A percentile compares a stretch with the other conserved stretches of the same genome.
These are phyloP conservation scores for Rhadina sibilatrix DNA, from an alignment of 2,113 vertebrate genomes.

Conservation along the genomic window DNA sequence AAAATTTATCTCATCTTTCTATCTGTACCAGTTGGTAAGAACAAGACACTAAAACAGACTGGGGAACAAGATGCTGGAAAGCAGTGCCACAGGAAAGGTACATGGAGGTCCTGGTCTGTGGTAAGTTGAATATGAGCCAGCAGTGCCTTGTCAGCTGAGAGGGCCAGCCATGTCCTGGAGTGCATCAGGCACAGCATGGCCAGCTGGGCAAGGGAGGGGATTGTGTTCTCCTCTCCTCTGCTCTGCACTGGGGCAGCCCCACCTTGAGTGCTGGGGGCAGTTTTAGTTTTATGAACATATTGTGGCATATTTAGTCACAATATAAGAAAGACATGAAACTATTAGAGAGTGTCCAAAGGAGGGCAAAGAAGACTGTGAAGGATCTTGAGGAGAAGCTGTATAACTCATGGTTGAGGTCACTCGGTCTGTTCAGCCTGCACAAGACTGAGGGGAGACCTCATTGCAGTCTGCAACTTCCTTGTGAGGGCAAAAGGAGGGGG, in stretches of 20 bases:
- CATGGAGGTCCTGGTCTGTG: accelerated
- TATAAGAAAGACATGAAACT: background rate
- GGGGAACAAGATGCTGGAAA: background rate
- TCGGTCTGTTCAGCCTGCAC: background rate
- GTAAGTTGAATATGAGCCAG: accelerated
- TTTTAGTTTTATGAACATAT: background rate
- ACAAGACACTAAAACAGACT: background rate
- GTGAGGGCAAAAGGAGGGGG: accelerated
- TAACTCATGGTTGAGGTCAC: background rate
- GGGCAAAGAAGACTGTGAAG: background rate
- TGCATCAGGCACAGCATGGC: accelerated
- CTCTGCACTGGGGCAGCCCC: background rate
- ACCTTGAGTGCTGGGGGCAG: accelerated
- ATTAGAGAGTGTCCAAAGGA: background rate
- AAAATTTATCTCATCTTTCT: background rate
- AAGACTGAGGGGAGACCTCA: background rate
- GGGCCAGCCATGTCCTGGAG: accelerated
- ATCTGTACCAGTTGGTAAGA: background rate
- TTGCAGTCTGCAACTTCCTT: background rate
- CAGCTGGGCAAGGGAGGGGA: background rate
- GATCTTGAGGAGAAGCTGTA: background rate
- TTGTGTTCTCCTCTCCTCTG: background rate
- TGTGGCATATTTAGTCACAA: background rate
- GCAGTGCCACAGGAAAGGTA: background rate
- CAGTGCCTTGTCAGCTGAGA: background rate